Conservation (phyloP, 2,113 vertebrate species). For the Etheostoma spectabile region DNA sequence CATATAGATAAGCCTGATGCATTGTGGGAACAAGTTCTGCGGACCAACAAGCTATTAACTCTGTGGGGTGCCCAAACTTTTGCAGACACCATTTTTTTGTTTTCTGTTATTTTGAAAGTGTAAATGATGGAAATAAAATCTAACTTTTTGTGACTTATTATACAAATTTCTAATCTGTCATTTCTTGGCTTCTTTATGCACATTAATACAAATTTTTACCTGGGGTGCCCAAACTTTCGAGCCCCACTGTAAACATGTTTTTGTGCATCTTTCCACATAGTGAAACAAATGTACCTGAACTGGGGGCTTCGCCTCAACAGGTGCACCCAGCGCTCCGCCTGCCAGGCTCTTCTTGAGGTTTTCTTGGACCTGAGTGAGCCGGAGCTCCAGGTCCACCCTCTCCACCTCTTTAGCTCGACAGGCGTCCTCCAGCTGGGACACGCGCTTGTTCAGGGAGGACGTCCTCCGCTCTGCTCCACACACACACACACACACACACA, state of each 20-base stretch:
- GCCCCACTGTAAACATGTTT: not conserved
- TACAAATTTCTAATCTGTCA: no score
- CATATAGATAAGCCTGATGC: no score
- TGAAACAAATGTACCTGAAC: slow-evolving; percentile 77
- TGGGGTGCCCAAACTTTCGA: no score
- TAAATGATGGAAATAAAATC: no score
- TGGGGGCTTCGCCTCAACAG: slow-evolving; percentile 81
- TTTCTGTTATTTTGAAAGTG: no score
- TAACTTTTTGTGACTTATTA: no score
- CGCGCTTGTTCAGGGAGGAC: slow-evolving; percentile 84
- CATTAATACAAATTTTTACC: no score
- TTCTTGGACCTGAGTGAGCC: slow-evolving; percentile 92
- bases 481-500: not conserved
- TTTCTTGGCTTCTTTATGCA: no score
- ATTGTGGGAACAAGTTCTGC: no score
- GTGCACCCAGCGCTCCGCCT: slow-evolving; percentile 87
- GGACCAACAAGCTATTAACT: no score
- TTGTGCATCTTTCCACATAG: not conserved
- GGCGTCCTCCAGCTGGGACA: slow-evolving; percentile 87
- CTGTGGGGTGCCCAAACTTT: no score
- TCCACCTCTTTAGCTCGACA: slow-evolving; percentile 90
- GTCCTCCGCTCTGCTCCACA: slow-evolving; percentile 83
- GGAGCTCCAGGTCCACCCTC: slow-evolving; percentile 92
- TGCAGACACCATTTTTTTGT: no score
- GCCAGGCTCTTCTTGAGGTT: slow-evolving; percentile 92